phyloP scores from a whole-genome alignment of 2,888 invertebrate species.

The Aquatica leii region DNA sequence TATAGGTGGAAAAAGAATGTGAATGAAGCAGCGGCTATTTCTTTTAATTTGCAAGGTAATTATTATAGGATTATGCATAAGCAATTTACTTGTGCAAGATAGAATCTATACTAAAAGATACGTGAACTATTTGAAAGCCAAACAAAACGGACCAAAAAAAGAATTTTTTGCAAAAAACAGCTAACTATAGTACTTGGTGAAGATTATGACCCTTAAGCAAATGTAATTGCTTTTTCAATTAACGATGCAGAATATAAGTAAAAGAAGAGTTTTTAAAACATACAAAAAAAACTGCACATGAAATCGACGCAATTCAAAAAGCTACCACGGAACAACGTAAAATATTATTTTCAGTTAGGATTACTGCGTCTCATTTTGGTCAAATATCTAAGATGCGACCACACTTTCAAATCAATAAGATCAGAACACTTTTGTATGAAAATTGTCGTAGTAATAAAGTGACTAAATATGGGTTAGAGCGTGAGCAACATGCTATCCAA shows the following conservation, averaged over 20 bases:
- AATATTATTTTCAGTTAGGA: constrained; percentile 42
- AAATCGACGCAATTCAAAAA: too few relatives aligned
- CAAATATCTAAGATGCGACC: constrained; percentile 34
- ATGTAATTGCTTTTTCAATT: not conserved
- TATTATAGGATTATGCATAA: constrained; percentile 11
- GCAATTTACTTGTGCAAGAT: constrained; percentile 4
- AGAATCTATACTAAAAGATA: constrained; percentile 1
- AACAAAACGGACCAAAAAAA: not conserved
- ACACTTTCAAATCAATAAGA: constrained; percentile 14
- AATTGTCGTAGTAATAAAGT: not conserved
- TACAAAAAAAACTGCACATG: constrained; percentile 20
- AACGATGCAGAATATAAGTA: not conserved
- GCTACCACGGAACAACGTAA: too few relatives aligned
- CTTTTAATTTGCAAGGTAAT: constrained; percentile 13
- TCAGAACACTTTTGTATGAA: constrained; percentile 23
- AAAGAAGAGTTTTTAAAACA: constrained; percentile 24
- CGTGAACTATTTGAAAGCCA: not conserved
- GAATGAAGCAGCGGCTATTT: constrained; percentile 21
- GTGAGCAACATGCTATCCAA: not conserved
- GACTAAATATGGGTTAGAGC: not conserved
- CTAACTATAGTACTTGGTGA: not conserved
- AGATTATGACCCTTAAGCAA: constrained; percentile 4
- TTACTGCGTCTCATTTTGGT: too few relatives aligned
- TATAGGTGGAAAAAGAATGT: constrained; percentile 19
- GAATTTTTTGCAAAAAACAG: not conserved